Evolutionary conservation across 2,888 invertebrate species (phyloP), one percentile per base, ranked within the genome.

Genomic region (Gibbula magus): DNA sequence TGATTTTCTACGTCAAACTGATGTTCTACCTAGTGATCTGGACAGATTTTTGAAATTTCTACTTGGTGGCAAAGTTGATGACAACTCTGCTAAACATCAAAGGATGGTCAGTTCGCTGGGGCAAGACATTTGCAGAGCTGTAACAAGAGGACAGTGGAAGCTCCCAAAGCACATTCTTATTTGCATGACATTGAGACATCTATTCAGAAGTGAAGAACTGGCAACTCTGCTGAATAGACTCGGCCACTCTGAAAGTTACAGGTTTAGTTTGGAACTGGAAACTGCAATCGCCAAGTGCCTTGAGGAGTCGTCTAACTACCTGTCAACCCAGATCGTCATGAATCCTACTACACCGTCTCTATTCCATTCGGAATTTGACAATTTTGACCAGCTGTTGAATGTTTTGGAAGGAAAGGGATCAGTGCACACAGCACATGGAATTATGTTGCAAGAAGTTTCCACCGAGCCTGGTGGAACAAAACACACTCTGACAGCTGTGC

Each of bases 281-380:
- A 85, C 83, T 13, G 83, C 86, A 7, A 35, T 85, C 45, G 84
- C 83, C 7, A 67, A 54, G 61, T 84, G 84, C 22, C 4, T 83
- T 7, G 80, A 84, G 20, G 45, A 83, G 25, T 70, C 86, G 25
- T 84, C 85, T 16, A 77, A 54, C 25, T 45, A 82, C 16, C 80
- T 86, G 22, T 45, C 86, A 16, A 54, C 81, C 1, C 81, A 85
- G 52, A 86, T 85, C 51, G 61, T 87, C 8, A 32, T 82, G 45
- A 51, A 79, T 29, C 84, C 83, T 25, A 35, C 70, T 51, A 78
- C 45, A 10, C 70, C 78, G 8, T 81, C 84, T 18, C 29, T 86
- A 13, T 88, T 87, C 52, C 86, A 88, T 80, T 83, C 84, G 20
- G 84, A 87, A 39, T 88, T 86, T 80, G 86, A 86, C 79, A 86